phyloP scores from a whole-genome alignment of 2,113 vertebrate species.

The Pollachius pollachius region DNA sequence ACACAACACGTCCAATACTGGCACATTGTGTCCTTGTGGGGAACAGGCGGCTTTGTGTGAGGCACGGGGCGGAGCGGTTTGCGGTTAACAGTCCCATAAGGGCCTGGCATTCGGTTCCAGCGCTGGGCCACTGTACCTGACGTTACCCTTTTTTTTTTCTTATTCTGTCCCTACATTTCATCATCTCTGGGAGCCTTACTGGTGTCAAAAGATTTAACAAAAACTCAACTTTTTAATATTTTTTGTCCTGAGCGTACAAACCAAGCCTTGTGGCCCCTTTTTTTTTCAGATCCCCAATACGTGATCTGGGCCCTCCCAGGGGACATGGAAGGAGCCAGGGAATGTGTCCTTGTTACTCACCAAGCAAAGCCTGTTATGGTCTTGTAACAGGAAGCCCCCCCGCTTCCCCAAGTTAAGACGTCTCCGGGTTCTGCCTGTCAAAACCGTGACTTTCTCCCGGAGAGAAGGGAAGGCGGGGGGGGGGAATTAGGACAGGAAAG shows the following conservation, averaged over 20 bases:
- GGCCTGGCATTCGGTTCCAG: neutral
- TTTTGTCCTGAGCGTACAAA: neutral
- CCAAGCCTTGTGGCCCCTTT: conserved; percentile 20
- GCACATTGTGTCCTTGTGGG: conserved; percentile 9
- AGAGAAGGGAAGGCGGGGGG: conserved; percentile 16
- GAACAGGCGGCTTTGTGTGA: conserved; percentile 25
- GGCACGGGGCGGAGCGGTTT: conserved; percentile 1
- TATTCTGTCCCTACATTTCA: no score
- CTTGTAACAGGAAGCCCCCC: conserved; percentile 55
- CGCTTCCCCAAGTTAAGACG: conserved; percentile 37
- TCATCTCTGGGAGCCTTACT: neutral
- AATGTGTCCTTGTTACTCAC: conserved; percentile 61
- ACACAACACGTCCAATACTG: neutral
- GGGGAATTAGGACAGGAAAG: conserved; percentile 29
- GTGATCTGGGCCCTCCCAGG: conserved; percentile 45
- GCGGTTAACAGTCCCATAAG: conserved; percentile 8
- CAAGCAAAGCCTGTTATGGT: conserved; percentile 49
- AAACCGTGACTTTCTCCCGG: conserved; percentile 35
- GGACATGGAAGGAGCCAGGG: conserved; percentile 50
- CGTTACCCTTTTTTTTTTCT: conserved; percentile 3
- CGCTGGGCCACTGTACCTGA: neutral
- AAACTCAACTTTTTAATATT: neutral
- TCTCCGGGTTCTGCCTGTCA: conserved; percentile 37
- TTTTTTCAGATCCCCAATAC: conserved; percentile 38
- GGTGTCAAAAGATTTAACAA: neutral